These are phyloP conservation scores for Oxyteleia sp. DNA, from an alignment of 2,888 invertebrate species.

Conservation along the genomic window DNA sequence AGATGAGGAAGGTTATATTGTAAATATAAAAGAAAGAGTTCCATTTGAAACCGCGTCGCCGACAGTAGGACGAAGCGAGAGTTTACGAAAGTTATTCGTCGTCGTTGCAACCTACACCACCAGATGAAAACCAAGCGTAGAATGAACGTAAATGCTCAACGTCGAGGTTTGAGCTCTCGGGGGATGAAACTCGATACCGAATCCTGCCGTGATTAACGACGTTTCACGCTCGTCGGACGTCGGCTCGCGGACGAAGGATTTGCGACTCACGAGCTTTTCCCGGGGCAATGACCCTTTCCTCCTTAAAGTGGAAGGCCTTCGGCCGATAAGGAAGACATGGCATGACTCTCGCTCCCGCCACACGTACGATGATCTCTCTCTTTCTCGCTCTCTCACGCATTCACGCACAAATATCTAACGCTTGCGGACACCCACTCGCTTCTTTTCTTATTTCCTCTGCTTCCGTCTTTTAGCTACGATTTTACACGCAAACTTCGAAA, in stretches of 20 bases:
- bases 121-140: slow-evolving; percentile 63
- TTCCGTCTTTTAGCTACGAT: slow-evolving; percentile 52
- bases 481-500: slow-evolving; percentile 69
- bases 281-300: slow-evolving; percentile 79
- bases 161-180: slow-evolving; percentile 70
- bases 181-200: slow-evolving; percentile 86
- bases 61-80: slow-evolving; percentile 56
- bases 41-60: slow-evolving; percentile 29
- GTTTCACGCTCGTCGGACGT: slow-evolving; percentile 84
- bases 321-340: slow-evolving; percentile 75
- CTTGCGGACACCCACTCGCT: slow-evolving; percentile 45
- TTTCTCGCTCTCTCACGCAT: slow-evolving; percentile 65
- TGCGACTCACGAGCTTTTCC: slow-evolving; percentile 83
- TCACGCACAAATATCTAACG: slow-evolving; percentile 60
- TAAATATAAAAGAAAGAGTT: slow-evolving; percentile 29
- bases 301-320: slow-evolving; percentile 71
- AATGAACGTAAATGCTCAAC: slow-evolving; percentile 63
- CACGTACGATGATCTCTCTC: slow-evolving; percentile 76
- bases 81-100: slow-evolving; percentile 67
- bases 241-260: slow-evolving; percentile 81
- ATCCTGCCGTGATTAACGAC: slow-evolving; percentile 86
- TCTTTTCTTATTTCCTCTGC: slow-evolving; percentile 27
- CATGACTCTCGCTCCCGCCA: slow-evolving; percentile 78
- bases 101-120: slow-evolving; percentile 50
- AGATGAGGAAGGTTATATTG: slow-evolving; percentile 25